Evolutionary conservation across 2,797 vertebrate genomes (phyloP), one percentile per base, ranked within the genome.

Genomic region (Falco novaeseelandiae): DNA sequence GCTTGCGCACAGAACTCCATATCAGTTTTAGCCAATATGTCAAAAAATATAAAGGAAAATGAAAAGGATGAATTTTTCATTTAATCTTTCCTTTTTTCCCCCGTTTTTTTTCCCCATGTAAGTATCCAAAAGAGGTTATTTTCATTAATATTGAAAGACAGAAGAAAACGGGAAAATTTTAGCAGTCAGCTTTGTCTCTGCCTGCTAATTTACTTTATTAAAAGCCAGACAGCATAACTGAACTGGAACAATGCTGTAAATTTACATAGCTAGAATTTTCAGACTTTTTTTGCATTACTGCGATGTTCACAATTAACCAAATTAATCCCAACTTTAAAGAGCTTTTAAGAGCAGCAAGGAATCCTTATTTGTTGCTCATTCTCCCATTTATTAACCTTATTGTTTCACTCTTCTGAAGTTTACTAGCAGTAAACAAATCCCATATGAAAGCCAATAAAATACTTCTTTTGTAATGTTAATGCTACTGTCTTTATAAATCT

Each of bases 401-500:
- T 85, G 74, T 88, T 91, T 85, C 51, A 62, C 69, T 80, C 23
- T 85, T 71, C 84, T 82, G 80, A 78, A 95, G 51, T 54, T 92
- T 97, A 97, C 90, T 12, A 95, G 61, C 84, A 82, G 63, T 82
- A 97, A 97, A 96, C 63, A 96, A 96, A 97, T 93, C 70, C 70
- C 81, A 42, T 2, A 34, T 84, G 94, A 97, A 97, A 95, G 57
- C 66, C 25, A 87, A 90, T 93, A 95, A 97, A 94, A 95, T 42
- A 86, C 69, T 96, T 90, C 72, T 96, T 97, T 97, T 97, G 46
- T 97, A 96, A 95, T 97, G 95, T 73, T 97, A 98, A 97, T 97
- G 34, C 89, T 91, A 65, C 59, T 92, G 82, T 82, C 96, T 96
- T 94, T 89, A 78, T 93, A 96, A 96, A 98, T 97, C 94, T 96